Conservation (phyloP, 2,888 invertebrate genomes). For the Amitus sp. region DNA sequence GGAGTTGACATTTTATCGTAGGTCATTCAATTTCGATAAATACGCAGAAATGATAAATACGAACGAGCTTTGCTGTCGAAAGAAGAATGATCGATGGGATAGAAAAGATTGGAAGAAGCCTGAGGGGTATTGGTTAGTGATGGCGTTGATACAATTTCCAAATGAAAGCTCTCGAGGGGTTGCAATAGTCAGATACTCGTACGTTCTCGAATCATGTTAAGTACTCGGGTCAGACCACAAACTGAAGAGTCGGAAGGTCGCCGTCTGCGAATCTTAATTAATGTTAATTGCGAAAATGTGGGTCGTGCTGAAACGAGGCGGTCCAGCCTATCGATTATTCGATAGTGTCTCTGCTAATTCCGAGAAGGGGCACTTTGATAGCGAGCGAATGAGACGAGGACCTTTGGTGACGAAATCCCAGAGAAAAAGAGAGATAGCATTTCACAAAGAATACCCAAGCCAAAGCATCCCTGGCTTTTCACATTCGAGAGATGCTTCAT, state of each 20-base stretch:
- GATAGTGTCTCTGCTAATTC: constrained; percentile 37
- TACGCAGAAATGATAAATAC: no score
- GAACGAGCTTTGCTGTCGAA: no score
- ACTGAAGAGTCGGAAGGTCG: constrained; percentile 29
- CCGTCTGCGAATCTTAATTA: constrained; percentile 29
- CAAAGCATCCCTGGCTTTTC: constrained; percentile 19
- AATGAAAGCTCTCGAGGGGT: no score
- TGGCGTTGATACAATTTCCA: no score
- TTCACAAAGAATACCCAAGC: constrained; percentile 5
- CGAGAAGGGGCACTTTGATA: constrained; percentile 22
- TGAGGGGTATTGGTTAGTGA: no score
- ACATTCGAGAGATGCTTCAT: constrained; percentile 9
- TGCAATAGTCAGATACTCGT: constrained; percentile 14
- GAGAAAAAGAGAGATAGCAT: neutral
- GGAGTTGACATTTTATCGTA: no score
- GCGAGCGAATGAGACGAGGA: constrained; percentile 9
- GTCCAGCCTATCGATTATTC: constrained; percentile 35
- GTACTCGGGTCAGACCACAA: constrained; percentile 5
- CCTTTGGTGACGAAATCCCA: neutral
- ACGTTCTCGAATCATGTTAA: constrained; percentile 20
- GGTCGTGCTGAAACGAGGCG: constrained; percentile 33
- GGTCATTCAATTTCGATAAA: no score
- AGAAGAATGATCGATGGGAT: no score
- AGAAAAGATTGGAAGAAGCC: no score
- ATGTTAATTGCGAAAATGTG: constrained; percentile 33